phyloP scores from a whole-genome alignment of 2,888 invertebrate species.

The Nephrotoma guestfalica region DNA sequence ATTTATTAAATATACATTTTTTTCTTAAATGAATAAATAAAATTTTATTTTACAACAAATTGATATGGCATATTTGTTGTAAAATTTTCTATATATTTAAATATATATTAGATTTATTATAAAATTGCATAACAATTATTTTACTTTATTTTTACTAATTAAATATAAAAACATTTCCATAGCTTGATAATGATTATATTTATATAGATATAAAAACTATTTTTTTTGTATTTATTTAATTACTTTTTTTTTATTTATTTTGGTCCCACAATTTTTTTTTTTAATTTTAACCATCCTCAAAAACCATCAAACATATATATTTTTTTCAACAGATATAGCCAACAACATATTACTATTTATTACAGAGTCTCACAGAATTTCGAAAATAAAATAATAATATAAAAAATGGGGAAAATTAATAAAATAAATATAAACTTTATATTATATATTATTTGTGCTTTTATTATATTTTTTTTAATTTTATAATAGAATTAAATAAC shows the following conservation, averaged over 20 bases:
- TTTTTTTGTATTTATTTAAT: neutral
- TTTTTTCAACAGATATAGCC: slow-evolving; percentile 5
- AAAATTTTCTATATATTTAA: neutral
- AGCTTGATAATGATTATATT: neutral
- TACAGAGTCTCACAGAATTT: slow-evolving; percentile 5
- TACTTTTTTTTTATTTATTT: slow-evolving; percentile 1
- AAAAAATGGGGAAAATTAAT: neutral
- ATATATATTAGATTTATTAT: neutral
- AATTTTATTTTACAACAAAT: neutral
- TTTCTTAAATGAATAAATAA: neutral
- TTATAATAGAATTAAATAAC: neutral
- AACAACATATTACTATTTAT: slow-evolving; percentile 1
- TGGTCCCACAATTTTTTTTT: neutral
- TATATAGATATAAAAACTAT: neutral
- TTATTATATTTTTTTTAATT: neutral
- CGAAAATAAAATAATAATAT: neutral
- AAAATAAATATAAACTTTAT: neutral
- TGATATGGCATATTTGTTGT: neutral
- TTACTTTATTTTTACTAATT: neutral
- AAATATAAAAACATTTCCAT: neutral
- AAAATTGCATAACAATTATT: neutral
- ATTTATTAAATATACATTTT: neutral
- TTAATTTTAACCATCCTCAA: neutral
- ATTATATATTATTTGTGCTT: neutral
- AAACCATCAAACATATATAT: neutral